phyloP scores from a whole-genome alignment of 2,797 vertebrate species.

The Sebastes matsubarae region DNA sequence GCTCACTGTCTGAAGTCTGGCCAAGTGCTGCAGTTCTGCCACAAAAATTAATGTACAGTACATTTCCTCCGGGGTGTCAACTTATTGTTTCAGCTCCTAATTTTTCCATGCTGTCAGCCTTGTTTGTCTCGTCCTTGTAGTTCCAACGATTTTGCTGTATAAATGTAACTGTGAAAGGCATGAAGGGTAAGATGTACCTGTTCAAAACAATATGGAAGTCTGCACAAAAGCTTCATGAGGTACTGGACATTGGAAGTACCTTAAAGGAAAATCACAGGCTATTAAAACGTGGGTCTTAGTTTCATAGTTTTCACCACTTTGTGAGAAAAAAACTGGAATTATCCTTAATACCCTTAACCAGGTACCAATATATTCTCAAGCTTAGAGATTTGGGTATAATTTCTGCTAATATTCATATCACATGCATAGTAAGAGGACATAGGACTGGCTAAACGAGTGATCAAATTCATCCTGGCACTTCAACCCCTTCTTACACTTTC shows the following conservation, averaged over 20 bases:
- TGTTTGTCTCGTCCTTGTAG: slow-evolving; percentile 35
- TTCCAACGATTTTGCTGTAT: slow-evolving; percentile 5
- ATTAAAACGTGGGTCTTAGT: neutral
- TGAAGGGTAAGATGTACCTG: neutral
- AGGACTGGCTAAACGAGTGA: neutral
- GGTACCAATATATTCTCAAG: neutral
- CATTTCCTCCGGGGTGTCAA: slow-evolving; percentile 43
- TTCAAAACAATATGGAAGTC: neutral
- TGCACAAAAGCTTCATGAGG: neutral
- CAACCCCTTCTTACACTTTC: neutral
- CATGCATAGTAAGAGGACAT: neutral
- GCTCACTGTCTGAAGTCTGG: slow-evolving; percentile 54
- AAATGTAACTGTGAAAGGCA: neutral
- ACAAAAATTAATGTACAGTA: slow-evolving; percentile 50
- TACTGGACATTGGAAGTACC: neutral
- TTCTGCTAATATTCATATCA: neutral
- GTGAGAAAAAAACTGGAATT: neutral
- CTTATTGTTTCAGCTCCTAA: slow-evolving; percentile 51
- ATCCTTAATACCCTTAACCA: neutral
- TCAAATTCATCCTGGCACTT: neutral
- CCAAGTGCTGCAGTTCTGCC: slow-evolving; percentile 45
- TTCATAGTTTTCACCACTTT: neutral
- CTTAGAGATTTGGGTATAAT: neutral
- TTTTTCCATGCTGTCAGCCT: slow-evolving; percentile 31
- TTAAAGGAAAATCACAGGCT: neutral